Evolutionary conservation across 2,888 invertebrate species (phyloP), one percentile per base, ranked within the genome.

Genomic region (Chaitophorus viminalis): DNA sequence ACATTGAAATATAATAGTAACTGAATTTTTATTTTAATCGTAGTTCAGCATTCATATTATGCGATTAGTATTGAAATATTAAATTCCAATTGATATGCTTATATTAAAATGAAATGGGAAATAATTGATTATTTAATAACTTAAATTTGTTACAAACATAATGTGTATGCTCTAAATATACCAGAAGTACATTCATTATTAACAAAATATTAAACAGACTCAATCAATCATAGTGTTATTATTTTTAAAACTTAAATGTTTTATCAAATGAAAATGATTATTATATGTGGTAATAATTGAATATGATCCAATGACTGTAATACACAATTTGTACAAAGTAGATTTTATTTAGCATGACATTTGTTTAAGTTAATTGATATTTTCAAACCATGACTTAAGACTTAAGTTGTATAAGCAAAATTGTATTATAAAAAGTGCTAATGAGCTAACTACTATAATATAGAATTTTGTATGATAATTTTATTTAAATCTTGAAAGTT

Each of bases 281-380:
- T 79, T 3, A 33, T 83, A 33, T 46, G 31, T 70, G 9, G n/a
- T 33, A 14, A 82, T 25, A 25, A 18, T 74, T 60, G 25, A 74
- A 60, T 60, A 74, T 74, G 36, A 54, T 54, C n/a, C 54, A 54
- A 60, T 74, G 74, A 82, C 74, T 74, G 82, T 82, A 82, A 74
- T 68, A 25, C 72, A 75, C 8, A 25, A 65, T 25, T 75, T 75
- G 31, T 84, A 84, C 65, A 84, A 84, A 75, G 39, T 82, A 84
- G 39, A 84, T 76, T 60, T 65, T 31, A 39, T 65, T 25, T 84
- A 39, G 75, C 39, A 75, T 60, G 39, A 21, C 4, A 29, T 14
- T 29, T 11, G 17, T 65, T 36, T 9, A 33, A 21, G 0, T 33
- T 2, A 25, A 21, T 14, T 46, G 11, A 33, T 76, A 9, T 33